Evolutionary conservation across 92 coral and sea anemone species (phyloP).

Genomic region (Zoanthus sociatus): DNA sequence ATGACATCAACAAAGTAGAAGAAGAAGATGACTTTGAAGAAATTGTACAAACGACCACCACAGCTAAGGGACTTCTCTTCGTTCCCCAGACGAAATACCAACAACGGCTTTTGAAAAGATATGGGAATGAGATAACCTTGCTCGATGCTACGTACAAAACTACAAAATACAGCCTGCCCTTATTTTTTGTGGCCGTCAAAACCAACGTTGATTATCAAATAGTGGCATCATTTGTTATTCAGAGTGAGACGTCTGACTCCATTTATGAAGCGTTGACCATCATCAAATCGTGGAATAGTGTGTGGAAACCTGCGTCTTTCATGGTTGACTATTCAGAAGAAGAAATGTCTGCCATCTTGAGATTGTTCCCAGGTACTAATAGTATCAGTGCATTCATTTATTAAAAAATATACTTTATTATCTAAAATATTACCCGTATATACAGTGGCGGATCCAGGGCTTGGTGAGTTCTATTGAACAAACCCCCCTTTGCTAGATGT

Average conservation of each 20-base stretch:
- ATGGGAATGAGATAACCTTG: background rate
- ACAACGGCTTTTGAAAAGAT: background rate
- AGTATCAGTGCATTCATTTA: background rate
- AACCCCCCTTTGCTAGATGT: too few relatives aligned
- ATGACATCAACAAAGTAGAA: background rate
- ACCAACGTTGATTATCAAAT: slow-evolving; percentile 10
- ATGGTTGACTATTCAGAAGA: background rate
- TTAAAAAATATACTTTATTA: too few relatives aligned
- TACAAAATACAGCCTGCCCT: background rate
- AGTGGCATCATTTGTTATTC: background rate
- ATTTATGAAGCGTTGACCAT: background rate
- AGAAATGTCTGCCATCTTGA: background rate
- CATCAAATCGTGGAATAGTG: background rate
- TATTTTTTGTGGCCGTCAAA: background rate
- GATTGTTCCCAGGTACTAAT: background rate
- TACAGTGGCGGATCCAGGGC: background rate
- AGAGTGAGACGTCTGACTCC: background rate
- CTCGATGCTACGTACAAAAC: slow-evolving; percentile 1
- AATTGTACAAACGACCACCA: background rate
- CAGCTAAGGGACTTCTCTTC: background rate
- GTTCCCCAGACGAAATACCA: background rate
- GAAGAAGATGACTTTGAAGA: background rate
- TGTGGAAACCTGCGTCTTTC: background rate
- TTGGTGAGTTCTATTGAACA: too few relatives aligned
- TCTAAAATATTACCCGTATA: background rate